Evolutionary conservation across 2,888 invertebrate species (phyloP).

Genomic region (Gonocerus acuteangulatus): DNA sequence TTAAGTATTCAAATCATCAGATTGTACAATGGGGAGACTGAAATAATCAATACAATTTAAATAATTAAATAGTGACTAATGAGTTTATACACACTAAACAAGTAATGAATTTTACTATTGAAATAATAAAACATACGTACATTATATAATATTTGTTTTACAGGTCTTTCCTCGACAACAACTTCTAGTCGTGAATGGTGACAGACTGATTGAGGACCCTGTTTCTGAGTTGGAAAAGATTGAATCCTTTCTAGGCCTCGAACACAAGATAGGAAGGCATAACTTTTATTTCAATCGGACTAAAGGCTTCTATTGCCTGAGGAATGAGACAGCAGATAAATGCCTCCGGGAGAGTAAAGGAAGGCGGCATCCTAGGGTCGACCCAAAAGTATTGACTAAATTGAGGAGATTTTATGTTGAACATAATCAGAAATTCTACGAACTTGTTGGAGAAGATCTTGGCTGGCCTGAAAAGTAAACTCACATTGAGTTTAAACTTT

Average conservation of each 20-base stretch:
- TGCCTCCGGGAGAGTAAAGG: conserved; percentile 77
- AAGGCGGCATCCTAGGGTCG: conserved; percentile 67
- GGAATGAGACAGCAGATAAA: conserved; percentile 54
- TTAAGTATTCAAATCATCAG: too few relatives aligned
- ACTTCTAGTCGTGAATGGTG: conserved; percentile 90
- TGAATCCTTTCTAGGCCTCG: conserved; percentile 67
- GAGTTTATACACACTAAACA: too few relatives aligned
- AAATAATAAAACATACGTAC: too few relatives aligned
- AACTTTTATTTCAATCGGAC: conserved; percentile 92
- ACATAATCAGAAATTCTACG: conserved; percentile 86
- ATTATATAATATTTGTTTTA: background rate
- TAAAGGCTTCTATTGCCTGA: conserved; percentile 62
- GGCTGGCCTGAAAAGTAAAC: conserved; percentile 83
- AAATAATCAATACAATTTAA: too few relatives aligned
- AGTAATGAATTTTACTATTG: too few relatives aligned
- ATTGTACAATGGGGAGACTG: too few relatives aligned
- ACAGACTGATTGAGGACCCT: conserved; percentile 82
- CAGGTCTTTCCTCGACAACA: conserved; percentile 79
- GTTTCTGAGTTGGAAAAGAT: conserved; percentile 78
- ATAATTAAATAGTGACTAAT: too few relatives aligned
- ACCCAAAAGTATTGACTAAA: conserved; percentile 59
- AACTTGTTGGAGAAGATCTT: conserved; percentile 83
- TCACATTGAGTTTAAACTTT: background rate
- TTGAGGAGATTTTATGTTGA: conserved; percentile 79
- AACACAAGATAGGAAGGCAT: conserved; percentile 58